Evolutionary conservation across 2,888 invertebrate species (phyloP).

Genomic region (Lithophane ornitopus): DNA sequence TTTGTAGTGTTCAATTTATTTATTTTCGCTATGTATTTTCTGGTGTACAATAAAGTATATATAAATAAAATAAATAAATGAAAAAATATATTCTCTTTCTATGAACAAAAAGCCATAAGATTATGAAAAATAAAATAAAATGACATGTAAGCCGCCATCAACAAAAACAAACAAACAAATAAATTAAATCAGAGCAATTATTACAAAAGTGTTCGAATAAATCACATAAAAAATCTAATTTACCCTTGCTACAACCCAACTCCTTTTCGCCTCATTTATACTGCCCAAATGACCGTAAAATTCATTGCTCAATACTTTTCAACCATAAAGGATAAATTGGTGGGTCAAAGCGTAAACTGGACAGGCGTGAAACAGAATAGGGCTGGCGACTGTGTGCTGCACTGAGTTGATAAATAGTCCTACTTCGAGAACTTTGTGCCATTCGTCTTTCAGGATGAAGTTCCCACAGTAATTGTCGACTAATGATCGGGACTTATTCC

Average conservation of each 20-base stretch:
- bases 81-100: neutral
- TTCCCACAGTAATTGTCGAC: conserved; percentile 73
- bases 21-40: too few relatives aligned
- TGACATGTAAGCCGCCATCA: neutral
- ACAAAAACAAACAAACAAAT: conserved; percentile 23
- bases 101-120: neutral
- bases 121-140: neutral
- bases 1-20: too few relatives aligned
- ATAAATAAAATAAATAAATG: too few relatives aligned
- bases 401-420: conserved; percentile 68
- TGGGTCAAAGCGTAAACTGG: conserved; percentile 49
- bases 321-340: conserved; percentile 70
- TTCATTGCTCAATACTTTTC: conserved; percentile 68
- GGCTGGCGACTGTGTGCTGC: conserved; percentile 47
- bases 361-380: conserved; percentile 57
- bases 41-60: too few relatives aligned
- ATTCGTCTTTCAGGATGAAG: conserved; percentile 74
- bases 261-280: conserved; percentile 66
- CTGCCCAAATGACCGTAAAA: conserved; percentile 69
- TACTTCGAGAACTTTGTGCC: conserved; percentile 68
- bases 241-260: conserved; percentile 49
- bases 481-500: conserved; percentile 72
- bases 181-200: conserved; percentile 44
- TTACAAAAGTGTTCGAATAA: conserved; percentile 40
- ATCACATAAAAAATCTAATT: conserved; percentile 58